Evolutionary conservation across 2,797 vertebrate species (phyloP).

Genomic region (Parauchenoglanis punctatus): DNA sequence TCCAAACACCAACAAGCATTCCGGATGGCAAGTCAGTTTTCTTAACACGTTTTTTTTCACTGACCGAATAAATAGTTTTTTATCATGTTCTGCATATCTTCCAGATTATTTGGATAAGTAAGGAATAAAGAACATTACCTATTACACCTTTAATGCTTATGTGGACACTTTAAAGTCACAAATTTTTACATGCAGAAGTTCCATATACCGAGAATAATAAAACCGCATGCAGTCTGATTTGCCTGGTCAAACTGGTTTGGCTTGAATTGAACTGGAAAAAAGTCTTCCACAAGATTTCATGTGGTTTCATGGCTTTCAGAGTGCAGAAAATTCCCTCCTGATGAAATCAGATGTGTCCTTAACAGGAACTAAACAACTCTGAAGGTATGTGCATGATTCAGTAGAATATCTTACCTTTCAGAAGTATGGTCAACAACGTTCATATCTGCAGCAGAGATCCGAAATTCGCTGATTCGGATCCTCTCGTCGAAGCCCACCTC

Average conservation of each 20-base stretch:
- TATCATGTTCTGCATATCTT: not conserved
- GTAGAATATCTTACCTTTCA: conserved; percentile 82
- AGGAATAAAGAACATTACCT: not conserved
- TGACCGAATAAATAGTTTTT: not conserved
- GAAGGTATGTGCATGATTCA: not conserved
- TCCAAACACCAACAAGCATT: no score
- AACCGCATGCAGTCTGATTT: not conserved
- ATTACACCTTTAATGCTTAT: not conserved
- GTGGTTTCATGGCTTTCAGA: not conserved
- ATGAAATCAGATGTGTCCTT: not conserved
- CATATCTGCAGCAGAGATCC: conserved; percentile 82
- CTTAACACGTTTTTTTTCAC: not conserved
- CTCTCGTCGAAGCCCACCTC: conserved; percentile 84
- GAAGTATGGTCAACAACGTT: conserved; percentile 89
- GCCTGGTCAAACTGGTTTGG: not conserved
- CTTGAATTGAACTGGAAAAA: not conserved
- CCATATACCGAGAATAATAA: not conserved
- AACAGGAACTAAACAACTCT: not conserved
- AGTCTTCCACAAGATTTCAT: not conserved
- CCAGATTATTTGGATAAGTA: not conserved
- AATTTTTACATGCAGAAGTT: not conserved
- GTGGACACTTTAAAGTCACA: not conserved
- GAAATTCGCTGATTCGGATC: conserved; percentile 95
- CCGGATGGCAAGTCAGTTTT: not conserved
- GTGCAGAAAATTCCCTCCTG: not conserved